A percentile compares a stretch with the other conserved stretches of the same genome.
Evolutionary conservation across 2,888 invertebrate genomes (phyloP).

Genomic region (Eristalis intricaria): DNA sequence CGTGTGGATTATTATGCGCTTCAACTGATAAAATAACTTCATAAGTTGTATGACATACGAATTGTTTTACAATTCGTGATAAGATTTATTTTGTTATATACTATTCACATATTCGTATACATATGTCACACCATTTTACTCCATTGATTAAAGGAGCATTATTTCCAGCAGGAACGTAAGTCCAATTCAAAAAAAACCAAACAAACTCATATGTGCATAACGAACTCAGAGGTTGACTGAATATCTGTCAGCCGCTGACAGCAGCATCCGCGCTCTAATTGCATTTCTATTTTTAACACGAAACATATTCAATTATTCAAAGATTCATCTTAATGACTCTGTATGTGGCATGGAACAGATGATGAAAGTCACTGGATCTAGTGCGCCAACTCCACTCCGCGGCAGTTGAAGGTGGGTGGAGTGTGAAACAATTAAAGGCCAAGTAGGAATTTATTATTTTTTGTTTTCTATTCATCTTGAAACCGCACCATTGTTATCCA

Average conservation of each 20-base stretch:
- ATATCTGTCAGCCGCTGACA: slow-evolving; percentile 67
- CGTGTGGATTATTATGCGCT: too few species aligned
- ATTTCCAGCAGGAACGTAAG: too few species aligned
- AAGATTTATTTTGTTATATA: too few species aligned
- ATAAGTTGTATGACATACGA: too few species aligned
- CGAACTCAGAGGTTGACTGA: slow-evolving; percentile 39
- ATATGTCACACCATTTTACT: too few species aligned
- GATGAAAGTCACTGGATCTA: slow-evolving; percentile 15
- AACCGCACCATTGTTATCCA: slow-evolving; percentile 46
- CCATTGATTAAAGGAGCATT: too few species aligned
- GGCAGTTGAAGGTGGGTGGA: background rate
- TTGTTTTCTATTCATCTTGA: background rate
- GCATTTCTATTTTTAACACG: slow-evolving; percentile 68
- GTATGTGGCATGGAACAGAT: slow-evolving; percentile 30
- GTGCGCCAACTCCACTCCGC: background rate
- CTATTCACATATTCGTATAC: too few species aligned
- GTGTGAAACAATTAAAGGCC: slow-evolving; percentile 27
- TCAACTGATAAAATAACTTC: too few species aligned
- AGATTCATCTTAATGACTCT: slow-evolving; percentile 62
- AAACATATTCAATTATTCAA: slow-evolving; percentile 60
- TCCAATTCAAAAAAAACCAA: too few species aligned
- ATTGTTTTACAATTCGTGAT: too few species aligned
- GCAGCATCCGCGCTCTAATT: slow-evolving; percentile 70
- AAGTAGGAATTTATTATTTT: background rate
- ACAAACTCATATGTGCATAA: too few species aligned